phyloP scores from a whole-genome alignment of 2,888 invertebrate species.

The Osmoderma eremita region DNA sequence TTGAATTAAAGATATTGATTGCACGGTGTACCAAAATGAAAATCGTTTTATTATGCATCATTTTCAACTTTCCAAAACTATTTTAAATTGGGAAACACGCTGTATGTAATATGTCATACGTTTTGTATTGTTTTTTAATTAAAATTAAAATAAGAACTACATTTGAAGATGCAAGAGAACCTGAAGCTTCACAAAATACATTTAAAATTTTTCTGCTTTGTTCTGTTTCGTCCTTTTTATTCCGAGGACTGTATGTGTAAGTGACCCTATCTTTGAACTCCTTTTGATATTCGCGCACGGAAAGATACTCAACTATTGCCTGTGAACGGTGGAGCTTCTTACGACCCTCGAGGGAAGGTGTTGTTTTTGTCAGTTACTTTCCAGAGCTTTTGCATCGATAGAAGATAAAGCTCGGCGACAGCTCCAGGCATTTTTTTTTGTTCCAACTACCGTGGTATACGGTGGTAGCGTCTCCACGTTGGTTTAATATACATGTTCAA shows the following conservation, averaged over 20 bases:
- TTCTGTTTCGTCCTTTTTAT: slow-evolving; percentile 1
- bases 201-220: not conserved
- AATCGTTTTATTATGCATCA: too few relatives aligned
- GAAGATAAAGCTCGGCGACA: slow-evolving; percentile 47
- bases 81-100: too few relatives aligned
- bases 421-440: slow-evolving; percentile 2
- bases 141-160: too few relatives aligned
- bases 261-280: slow-evolving; percentile 17
- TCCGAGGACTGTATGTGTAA: slow-evolving; percentile 6
- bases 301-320: slow-evolving; percentile 17
- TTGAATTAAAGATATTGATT: too few relatives aligned
- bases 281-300: not conserved
- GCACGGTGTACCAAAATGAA: too few relatives aligned
- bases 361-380: slow-evolving; percentile 56
- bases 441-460: slow-evolving; percentile 2
- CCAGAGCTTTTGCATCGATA: slow-evolving; percentile 56
- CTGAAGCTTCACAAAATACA: not conserved
- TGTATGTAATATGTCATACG: too few relatives aligned
- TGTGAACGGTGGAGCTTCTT: slow-evolving; percentile 50
- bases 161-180: too few relatives aligned
- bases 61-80: too few relatives aligned
- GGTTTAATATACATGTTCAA: too few relatives aligned
- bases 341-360: slow-evolving; percentile 54
- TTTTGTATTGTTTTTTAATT: too few relatives aligned
- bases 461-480: not conserved